Evolutionary conservation across 2,113 vertebrate species (phyloP).

Genomic region (Struthio camelus): DNA sequence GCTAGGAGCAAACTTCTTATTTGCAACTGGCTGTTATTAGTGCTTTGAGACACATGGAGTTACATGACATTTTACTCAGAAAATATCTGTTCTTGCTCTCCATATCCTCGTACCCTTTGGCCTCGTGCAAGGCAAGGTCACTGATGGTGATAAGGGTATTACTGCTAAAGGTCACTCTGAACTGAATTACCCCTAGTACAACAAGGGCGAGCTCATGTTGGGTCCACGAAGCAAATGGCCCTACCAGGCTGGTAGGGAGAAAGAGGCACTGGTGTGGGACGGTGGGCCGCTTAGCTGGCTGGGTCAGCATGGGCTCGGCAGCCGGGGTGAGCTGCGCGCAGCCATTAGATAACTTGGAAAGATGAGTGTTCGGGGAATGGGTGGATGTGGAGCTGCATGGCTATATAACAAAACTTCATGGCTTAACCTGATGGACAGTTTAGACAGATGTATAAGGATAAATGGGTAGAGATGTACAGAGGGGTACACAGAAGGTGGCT

Average conservation of each 20-base stretch:
- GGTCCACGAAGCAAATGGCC: not conserved
- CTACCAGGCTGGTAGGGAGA: not conserved
- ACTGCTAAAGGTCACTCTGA: not conserved
- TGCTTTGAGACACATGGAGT: not conserved
- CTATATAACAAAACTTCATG: not conserved
- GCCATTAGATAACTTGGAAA: too few relatives aligned
- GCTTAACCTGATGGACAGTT: not conserved
- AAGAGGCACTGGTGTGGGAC: too few relatives aligned
- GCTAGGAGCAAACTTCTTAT: not conserved
- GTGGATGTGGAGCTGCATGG: too few relatives aligned
- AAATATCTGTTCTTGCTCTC: not conserved
- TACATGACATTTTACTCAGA: not conserved
- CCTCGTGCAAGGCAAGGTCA: not conserved
- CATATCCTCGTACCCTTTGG: not conserved
- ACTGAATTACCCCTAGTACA: not conserved
- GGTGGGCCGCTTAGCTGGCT: too few relatives aligned
- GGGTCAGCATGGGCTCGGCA: too few relatives aligned
- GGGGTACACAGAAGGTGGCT: fast-evolving
- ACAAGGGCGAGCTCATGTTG: fast-evolving
- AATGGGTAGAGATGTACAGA: not conserved
- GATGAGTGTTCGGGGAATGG: too few relatives aligned
- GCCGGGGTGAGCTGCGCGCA: too few relatives aligned
- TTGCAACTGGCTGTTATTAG: not conserved
- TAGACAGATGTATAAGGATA: not conserved
- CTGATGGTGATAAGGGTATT: not conserved